Evolutionary conservation across 2,797 vertebrate species (phyloP).

Genomic region (Periparus ater): DNA sequence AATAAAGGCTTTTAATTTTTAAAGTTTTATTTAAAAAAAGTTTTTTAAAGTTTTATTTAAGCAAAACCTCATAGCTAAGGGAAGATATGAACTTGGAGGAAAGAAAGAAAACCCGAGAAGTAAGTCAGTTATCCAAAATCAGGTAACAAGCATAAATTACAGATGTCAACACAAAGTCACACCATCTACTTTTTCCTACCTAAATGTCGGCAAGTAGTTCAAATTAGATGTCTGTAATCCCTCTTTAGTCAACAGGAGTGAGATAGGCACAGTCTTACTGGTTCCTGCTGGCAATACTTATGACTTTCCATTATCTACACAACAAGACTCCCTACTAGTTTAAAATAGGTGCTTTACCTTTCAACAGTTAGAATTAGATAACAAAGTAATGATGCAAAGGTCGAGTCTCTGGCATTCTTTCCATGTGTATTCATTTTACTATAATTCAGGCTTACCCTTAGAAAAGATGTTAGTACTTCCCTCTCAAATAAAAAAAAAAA

Average conservation of each 20-base stretch:
- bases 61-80: not conserved
- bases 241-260: not conserved
- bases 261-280: not conserved
- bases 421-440: not conserved
- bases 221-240: not conserved
- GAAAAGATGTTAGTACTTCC: not conserved
- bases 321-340: not conserved
- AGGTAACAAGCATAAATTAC: not conserved
- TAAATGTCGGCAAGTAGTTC: not conserved
- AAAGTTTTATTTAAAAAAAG: not conserved
- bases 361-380: not conserved
- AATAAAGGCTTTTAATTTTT: not conserved
- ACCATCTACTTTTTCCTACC: not conserved
- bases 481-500: not conserved
- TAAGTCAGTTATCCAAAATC: not conserved
- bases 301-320: not conserved
- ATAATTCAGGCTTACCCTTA: not conserved
- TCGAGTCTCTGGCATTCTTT: not conserved
- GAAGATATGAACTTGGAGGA: not conserved
- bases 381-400: not conserved
- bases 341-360: not conserved
- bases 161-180: not conserved
- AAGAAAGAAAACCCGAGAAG: not conserved
- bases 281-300: not conserved
- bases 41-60: not conserved